These are phyloP conservation scores for Eupithecia vulgata DNA, from an alignment of 2,888 invertebrate genomes.

Conservation along the genomic window DNA sequence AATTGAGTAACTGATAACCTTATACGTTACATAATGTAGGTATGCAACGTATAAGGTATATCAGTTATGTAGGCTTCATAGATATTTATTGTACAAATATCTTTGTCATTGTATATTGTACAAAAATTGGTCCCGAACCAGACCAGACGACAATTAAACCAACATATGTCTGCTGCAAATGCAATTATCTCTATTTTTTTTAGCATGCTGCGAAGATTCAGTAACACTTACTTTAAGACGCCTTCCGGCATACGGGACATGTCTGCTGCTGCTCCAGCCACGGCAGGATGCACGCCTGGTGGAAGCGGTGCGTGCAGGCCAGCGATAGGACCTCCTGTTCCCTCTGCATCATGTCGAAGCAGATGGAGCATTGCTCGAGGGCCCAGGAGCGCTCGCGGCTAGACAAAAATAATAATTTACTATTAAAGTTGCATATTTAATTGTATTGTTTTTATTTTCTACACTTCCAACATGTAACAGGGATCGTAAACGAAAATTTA, in stretches of 20 bases:
- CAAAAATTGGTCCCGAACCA: too few relatives aligned
- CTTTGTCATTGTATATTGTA: too few relatives aligned
- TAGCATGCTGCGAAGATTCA: too few relatives aligned
- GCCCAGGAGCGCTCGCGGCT: conserved; percentile 73
- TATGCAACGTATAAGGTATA: too few relatives aligned
- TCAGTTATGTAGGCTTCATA: too few relatives aligned
- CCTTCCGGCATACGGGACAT: conserved; percentile 75
- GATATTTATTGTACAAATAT: too few relatives aligned
- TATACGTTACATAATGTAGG: too few relatives aligned
- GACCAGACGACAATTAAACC: too few relatives aligned
- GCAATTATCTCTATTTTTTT: too few relatives aligned
- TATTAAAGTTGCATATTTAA: background rate
- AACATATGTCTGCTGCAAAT: too few relatives aligned
- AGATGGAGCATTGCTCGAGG: conserved; percentile 75
- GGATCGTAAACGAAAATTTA: background rate
- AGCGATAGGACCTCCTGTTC: conserved; percentile 64
- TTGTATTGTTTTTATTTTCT: background rate
- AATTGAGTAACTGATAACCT: too few relatives aligned
- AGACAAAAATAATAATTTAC: conserved; percentile 22
- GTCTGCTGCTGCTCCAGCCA: conserved; percentile 75
- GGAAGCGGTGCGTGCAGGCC: conserved; percentile 75
- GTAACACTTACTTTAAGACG: conserved; percentile 52
- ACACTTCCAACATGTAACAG: background rate
- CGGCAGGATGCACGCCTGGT: conserved; percentile 70
- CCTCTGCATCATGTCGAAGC: conserved; percentile 71